These are phyloP conservation scores for Ptychobarbus kaznakovi DNA, from an alignment of 2,797 vertebrate genomes.

Conservation along the genomic window DNA sequence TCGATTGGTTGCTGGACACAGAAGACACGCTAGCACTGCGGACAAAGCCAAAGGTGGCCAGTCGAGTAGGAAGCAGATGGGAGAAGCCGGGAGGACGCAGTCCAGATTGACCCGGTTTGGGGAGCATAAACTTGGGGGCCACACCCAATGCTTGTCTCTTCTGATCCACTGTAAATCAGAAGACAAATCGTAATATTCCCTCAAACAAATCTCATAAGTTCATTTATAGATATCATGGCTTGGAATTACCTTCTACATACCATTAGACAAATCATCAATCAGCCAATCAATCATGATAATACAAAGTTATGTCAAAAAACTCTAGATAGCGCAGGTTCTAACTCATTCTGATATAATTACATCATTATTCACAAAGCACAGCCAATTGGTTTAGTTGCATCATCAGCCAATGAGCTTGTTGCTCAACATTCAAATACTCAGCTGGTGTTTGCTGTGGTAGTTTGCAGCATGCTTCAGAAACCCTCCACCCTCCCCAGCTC, in stretches of 20 bases:
- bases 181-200: not conserved
- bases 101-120: slow-evolving; percentile 87
- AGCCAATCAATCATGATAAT: not conserved
- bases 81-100: slow-evolving; percentile 93
- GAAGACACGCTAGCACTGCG: slow-evolving; percentile 90
- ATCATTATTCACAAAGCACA: not conserved
- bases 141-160: slow-evolving; percentile 80
- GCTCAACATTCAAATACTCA: not conserved
- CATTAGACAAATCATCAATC: not conserved
- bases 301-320: not conserved
- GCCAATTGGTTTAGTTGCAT: not conserved
- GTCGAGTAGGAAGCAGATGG: slow-evolving; percentile 83
- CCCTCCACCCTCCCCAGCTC: not conserved
- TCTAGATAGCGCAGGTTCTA: not conserved
- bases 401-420: not conserved
- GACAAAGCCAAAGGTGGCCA: slow-evolving; percentile 86
- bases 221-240: not conserved
- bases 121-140: slow-evolving; percentile 80
- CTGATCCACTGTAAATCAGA: slow-evolving; percentile 76
- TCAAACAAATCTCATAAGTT: not conserved
- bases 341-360: not conserved
- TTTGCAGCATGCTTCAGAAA: not conserved
- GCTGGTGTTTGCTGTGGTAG: not conserved
- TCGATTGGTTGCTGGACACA: slow-evolving; percentile 88
- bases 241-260: not conserved